These are phyloP conservation scores for Scytalopus superciliaris DNA, from an alignment of 2,113 vertebrate genomes.

Conservation along the genomic window DNA sequence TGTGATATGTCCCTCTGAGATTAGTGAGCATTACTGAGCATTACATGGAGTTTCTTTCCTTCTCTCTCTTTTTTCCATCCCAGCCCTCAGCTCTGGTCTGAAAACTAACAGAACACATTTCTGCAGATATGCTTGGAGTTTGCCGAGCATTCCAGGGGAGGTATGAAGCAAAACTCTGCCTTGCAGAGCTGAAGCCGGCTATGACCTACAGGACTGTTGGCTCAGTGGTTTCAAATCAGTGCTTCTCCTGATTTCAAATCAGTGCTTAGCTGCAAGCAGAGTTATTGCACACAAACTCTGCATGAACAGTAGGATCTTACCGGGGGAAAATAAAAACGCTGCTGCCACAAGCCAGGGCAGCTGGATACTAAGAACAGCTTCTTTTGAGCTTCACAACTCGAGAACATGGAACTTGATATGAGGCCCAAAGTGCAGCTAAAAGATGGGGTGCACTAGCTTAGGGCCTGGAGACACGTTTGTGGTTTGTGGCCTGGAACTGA, in stretches of 20 bases:
- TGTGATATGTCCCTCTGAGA: rapidly evolving
- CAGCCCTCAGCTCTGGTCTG: neutral
- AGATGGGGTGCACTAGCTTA: neutral
- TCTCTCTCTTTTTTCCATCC: neutral
- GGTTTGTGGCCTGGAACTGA: neutral
- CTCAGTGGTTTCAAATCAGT: neutral
- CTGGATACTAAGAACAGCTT: neutral
- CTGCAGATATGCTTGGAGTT: neutral
- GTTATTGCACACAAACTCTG: neutral
- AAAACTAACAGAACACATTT: neutral
- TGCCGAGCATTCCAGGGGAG: neutral
- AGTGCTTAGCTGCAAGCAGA: neutral
- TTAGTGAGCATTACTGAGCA: neutral
- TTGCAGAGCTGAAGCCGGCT: neutral
- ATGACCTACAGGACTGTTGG: neutral
- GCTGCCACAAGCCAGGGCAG: neutral
- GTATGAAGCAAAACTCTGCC: neutral
- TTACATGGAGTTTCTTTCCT: neutral
- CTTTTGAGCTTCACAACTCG: neutral
- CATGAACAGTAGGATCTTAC: neutral
- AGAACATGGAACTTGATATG: rapidly evolving
- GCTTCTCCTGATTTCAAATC: neutral
- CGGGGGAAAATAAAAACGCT: neutral
- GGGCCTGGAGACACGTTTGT: neutral
- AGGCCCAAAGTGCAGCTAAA: neutral